phyloP scores from a whole-genome alignment of 2,113 vertebrate genomes.

The Hydrochoerus hydrochaeris region DNA sequence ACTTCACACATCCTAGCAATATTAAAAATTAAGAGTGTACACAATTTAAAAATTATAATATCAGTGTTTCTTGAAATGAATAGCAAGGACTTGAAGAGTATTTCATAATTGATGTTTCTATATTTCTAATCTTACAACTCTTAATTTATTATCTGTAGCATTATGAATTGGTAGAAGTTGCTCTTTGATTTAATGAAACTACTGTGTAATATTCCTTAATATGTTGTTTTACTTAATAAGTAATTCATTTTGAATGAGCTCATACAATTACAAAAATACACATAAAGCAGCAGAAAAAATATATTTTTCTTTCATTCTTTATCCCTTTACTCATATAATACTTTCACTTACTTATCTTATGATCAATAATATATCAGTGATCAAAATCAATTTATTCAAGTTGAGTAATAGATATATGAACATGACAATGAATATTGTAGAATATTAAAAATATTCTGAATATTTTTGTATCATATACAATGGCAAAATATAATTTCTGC shows the following conservation, averaged over 20 bases:
- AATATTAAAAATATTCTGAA: not conserved
- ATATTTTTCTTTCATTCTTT: not conserved
- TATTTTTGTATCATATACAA: not conserved
- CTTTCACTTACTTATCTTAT: not conserved
- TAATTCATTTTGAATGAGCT: not conserved
- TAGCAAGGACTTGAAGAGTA: not conserved
- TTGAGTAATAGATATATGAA: accelerated
- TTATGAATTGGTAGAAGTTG: not conserved
- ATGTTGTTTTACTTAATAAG: not conserved
- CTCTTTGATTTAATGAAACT: not conserved
- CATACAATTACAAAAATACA: not conserved
- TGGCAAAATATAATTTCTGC: not conserved
- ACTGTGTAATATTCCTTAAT: not conserved
- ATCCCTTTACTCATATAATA: not conserved
- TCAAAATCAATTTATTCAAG: not conserved
- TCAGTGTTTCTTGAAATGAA: not conserved
- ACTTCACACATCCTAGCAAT: not conserved
- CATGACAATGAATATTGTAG: not conserved
- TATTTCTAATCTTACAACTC: not conserved
- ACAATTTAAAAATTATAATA: not conserved
- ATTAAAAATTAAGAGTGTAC: not conserved
- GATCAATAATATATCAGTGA: not conserved
- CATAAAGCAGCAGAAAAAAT: not conserved
- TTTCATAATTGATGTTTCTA: not conserved
- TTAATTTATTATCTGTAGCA: not conserved